phyloP scores from a whole-genome alignment of 1,140 invertebrate genomes.

The Drosophila nigrodunni region DNA sequence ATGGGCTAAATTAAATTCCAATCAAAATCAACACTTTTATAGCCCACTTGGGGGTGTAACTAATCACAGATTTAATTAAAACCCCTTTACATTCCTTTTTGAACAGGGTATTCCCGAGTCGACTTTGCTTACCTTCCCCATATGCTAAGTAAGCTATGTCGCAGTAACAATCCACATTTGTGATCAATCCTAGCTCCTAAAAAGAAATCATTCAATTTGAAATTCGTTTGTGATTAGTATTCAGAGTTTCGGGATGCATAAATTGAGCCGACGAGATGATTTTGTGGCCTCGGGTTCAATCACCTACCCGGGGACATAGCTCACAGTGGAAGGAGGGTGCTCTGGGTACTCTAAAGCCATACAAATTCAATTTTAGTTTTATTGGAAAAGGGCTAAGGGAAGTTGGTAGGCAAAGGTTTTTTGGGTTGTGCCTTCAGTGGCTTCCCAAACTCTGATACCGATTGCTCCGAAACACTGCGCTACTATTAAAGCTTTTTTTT shows the following conservation, averaged over 20 bases:
- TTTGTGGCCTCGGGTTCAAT: constrained; percentile 18
- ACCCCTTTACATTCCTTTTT: background rate
- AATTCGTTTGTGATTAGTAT: constrained; percentile 26
- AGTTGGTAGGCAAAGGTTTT: background rate
- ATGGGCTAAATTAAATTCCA: no score
- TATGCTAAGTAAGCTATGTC: constrained; percentile 31
- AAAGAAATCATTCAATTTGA: constrained; percentile 18
- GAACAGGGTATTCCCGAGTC: background rate
- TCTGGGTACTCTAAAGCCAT: constrained; percentile 9
- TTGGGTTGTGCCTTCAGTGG: constrained; percentile 13
- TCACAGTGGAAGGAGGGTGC: background rate
- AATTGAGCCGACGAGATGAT: constrained; percentile 17
- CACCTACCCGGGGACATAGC: constrained; percentile 32
- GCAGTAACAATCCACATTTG: constrained; percentile 2
- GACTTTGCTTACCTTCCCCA: background rate
- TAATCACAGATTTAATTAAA: background rate
- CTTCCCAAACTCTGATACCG: constrained; percentile 29
- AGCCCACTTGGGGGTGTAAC: background rate
- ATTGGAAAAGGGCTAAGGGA: background rate
- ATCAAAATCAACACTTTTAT: background rate
- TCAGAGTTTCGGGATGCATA: constrained; percentile 38
- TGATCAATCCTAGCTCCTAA: background rate
- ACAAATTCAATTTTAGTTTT: constrained; percentile 22
- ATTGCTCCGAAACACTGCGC: background rate
- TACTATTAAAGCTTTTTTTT: no score